Evolutionary conservation across 2,888 invertebrate species (phyloP), one percentile per base, ranked within the genome.

Genomic region (Acrobasis repandana): DNA sequence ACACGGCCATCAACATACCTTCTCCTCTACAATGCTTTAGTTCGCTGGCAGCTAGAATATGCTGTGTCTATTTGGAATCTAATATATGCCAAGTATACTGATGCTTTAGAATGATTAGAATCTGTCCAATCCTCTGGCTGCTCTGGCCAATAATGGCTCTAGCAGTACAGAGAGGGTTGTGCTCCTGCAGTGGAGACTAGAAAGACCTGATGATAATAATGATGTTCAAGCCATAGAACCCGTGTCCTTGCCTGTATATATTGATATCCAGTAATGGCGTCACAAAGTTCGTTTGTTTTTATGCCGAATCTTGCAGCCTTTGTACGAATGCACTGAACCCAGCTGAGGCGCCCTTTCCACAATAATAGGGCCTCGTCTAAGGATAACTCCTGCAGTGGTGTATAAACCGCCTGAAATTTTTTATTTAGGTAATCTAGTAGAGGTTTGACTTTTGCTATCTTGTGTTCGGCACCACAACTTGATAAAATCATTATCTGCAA

Each of bases 231-330:
- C n/a, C n/a, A n/a, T n/a, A n/a, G n/a, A n/a, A n/a, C n/a, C n/a
- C n/a, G n/a, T n/a, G n/a, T 33, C 28, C 50, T 67, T 67, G 0
- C 66, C 67, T 6, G 67, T 20, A 34, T 67, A 69, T 8, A 69
- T 50, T 61, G 3, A 46, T 69, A 71, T 1, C 69, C 69, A 6
- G 61, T 65, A 8, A 10, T 46, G 14, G 72, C 68, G 61, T 76
- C 72, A 62, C 74, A 75, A 9, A 77, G 58, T 58, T 75, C 75
- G 56, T 69, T 75, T 5, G 60, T 48, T 64, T 76, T 76, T 9
- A 76, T 69, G 1, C 71, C 74, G 56, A 74, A 65, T 36, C 71
- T 59, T 43, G 75, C 70, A 58, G 72, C 67, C 68, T 76, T 75
- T 38, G 73, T 67, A 9, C 72, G 70, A 47, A 72, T 74, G 57